phyloP scores from a whole-genome alignment of 2,888 invertebrate genomes.

The Eupithecia vulgata region DNA sequence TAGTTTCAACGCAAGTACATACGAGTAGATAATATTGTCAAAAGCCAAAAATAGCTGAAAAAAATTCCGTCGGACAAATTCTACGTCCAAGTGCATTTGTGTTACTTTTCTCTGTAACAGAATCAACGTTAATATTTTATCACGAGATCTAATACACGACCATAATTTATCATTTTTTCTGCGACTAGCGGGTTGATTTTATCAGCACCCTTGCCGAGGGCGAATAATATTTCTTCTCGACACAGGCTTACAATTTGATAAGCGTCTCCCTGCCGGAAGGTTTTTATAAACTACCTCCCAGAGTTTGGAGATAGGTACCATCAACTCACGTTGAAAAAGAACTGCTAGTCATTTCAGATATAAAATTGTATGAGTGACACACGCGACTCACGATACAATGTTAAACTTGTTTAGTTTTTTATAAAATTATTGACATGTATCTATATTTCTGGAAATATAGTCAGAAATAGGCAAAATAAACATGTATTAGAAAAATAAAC shows the following conservation, averaged over 20 bases:
- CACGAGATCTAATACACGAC: conserved; percentile 40
- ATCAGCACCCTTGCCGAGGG: conserved; percentile 48
- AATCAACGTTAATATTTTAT: conserved; percentile 17
- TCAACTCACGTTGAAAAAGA: not conserved
- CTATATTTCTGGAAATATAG: no score
- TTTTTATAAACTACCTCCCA: conserved; percentile 8
- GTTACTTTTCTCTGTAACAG: not conserved
- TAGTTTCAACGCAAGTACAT: not conserved
- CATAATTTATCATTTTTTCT: conserved; percentile 60
- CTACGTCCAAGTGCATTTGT: not conserved
- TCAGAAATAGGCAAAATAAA: no score
- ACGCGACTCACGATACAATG: no score
- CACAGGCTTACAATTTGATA: conserved; percentile 48
- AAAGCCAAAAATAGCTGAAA: not conserved
- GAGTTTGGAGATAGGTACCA: not conserved
- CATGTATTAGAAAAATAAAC: no score
- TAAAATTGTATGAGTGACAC: not conserved
- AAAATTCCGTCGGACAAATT: not conserved
- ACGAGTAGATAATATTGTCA: no score
- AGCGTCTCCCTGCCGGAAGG: conserved; percentile 25
- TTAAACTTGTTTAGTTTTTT: no score
- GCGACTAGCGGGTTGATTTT: conserved; percentile 55
- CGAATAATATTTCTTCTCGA: conserved; percentile 51
- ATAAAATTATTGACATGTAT: no score
- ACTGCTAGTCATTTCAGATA: not conserved